These are phyloP conservation scores for Listrodromus nycthemerus DNA, from an alignment of 2,888 invertebrate species.

Conservation along the genomic window DNA sequence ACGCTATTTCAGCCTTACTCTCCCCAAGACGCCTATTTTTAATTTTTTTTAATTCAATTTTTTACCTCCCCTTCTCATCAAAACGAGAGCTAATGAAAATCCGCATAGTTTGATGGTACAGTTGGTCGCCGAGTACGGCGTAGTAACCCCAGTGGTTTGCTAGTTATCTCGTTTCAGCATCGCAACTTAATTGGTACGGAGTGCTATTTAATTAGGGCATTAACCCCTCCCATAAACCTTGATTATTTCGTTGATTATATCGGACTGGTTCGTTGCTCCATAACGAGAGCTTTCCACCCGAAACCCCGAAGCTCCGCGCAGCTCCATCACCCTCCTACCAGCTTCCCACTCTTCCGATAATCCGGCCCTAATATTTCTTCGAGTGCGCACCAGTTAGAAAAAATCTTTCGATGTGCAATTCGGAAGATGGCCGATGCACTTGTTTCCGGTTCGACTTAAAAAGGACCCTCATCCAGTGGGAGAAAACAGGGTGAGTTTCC, in stretches of 20 bases:
- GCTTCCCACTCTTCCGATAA: constrained; percentile 18
- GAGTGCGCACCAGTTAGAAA: constrained; percentile 8
- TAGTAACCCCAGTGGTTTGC: constrained; percentile 21
- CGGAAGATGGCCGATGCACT: constrained; percentile 59
- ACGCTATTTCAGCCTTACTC: constrained; percentile 70
- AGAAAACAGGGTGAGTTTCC: constrained; percentile 61
- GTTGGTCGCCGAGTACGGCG: constrained; percentile 16
- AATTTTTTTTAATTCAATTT: constrained; percentile 11
- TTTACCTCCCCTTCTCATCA: constrained; percentile 17
- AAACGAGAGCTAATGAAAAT: constrained; percentile 46
- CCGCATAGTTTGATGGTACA: constrained; percentile 4
- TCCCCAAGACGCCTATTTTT: constrained; percentile 35
- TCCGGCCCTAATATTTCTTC: constrained; percentile 30
- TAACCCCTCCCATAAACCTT: constrained; percentile 68
- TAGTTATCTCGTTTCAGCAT: constrained; percentile 57
- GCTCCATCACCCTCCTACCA: neutral
- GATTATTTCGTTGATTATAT: constrained; percentile 67
- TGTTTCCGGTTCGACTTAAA: constrained; percentile 26
- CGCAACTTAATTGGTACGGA: constrained; percentile 67
- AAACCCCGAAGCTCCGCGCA: constrained; percentile 24
- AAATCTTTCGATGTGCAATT: constrained; percentile 46
- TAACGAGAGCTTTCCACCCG: constrained; percentile 53
- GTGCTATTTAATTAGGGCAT: constrained; percentile 69
- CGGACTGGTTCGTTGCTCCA: constrained; percentile 52
- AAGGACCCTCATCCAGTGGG: constrained; percentile 11